These are phyloP conservation scores for Enoplosus armatus DNA, from an alignment of 2,797 vertebrate genomes.

Conservation along the genomic window DNA sequence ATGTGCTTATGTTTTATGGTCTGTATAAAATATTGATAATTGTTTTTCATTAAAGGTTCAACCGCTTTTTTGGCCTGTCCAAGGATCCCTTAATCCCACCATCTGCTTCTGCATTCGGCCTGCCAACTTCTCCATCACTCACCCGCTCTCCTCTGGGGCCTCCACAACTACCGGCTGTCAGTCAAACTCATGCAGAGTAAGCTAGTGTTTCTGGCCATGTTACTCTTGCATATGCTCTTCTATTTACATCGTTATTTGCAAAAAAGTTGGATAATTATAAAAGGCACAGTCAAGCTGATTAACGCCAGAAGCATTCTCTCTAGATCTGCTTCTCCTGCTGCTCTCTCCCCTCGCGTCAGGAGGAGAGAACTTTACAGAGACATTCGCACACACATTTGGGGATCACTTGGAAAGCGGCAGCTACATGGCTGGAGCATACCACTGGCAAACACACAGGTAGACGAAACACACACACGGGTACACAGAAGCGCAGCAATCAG, in stretches of 20 bases:
- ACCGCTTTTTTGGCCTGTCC: constrained; percentile 83
- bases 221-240: neutral
- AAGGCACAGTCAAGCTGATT: constrained; percentile 13
- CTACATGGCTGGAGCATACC: constrained; percentile 89
- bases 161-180: constrained; percentile 64
- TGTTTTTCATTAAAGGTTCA: constrained; percentile 77
- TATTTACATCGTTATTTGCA: neutral
- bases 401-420: constrained; percentile 85
- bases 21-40: neutral
- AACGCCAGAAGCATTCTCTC: constrained; percentile 24
- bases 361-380: constrained; percentile 87
- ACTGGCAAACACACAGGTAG: constrained; percentile 78
- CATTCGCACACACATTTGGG: constrained; percentile 89
- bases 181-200: constrained; percentile 79
- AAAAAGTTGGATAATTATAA: neutral
- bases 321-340: constrained; percentile 68
- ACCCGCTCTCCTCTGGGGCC: constrained; percentile 59
- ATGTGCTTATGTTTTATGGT: neutral
- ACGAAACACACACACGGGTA: neutral
- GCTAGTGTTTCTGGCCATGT: constrained; percentile 31
- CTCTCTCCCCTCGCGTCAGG: constrained; percentile 81
- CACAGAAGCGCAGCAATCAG: neutral
- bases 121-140: constrained; percentile 55
- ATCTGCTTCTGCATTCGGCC: constrained; percentile 50
- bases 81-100: constrained; percentile 79